Base-by-base conservation (phyloP, 2,113 vertebrate genomes). In the Nycticorax nycticorax region DNA sequence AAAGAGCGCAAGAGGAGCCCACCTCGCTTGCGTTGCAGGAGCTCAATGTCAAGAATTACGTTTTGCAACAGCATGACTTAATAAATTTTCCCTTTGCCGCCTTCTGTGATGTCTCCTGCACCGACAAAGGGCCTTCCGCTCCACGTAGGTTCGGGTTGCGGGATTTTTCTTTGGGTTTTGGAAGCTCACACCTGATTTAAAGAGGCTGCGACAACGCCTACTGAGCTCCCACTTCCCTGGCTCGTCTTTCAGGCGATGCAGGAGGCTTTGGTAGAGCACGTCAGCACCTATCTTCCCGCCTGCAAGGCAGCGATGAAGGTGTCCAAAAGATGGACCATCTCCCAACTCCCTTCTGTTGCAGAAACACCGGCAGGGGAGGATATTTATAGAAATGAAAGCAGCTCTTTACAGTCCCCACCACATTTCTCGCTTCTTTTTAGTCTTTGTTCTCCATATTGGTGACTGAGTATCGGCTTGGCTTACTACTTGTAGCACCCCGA, bases 231-330 rank as follows among this genome's bases (percentile, higher is more conserved):
- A 7, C 69, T 56, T 33, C 60, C 48, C 62, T 66, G 80, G 37
- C 64, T 87, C 5, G 0, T 47, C n/a, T 17, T 48, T 30, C 9
- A 0, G 1, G 43, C 1, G 4, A 8, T 20, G n/a, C 33, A 8
- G 43, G 60, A 84, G 74, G 76, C 41, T 91, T 5, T 37, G 41
- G 8, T 2, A 2, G 86, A 87, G 39, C 69, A 23, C 27, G 2
- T 62, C 66, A 62, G 30, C 86, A 57, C n/a, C 2, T 57, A 30
- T 16, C 80, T 48, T 43, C 71, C 92, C 33, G 30, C n/a, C 89
- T 77, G 84, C 69, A 41, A 32, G 47, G 76, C 85, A 76, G 67
- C 3, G 7, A 7, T 14, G 48, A 21, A 86, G 64, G 76, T 74
- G 76, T 75, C 68, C 79, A 60, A 73, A 80, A 43, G 50, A 60